Percentiles rank a stretch among this genome's conserved stretches.
Conservation (phyloP, 2,797 vertebrate genomes). For the Stomatorhinus walkeri region DNA sequence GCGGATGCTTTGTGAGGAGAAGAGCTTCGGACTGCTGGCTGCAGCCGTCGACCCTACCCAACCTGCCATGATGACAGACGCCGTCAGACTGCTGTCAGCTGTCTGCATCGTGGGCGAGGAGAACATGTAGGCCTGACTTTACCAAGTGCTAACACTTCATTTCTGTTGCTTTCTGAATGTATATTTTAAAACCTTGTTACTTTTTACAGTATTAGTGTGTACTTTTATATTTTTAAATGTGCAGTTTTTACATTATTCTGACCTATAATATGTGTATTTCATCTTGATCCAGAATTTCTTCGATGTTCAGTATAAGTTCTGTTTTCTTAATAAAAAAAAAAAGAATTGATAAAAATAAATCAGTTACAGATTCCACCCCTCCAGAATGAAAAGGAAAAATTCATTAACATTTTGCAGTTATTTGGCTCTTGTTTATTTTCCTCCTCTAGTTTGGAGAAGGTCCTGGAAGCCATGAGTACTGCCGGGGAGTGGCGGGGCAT, state of each 20-base stretch:
- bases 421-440: constrained; percentile 36
- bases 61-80: constrained; percentile 89
- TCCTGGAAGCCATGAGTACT: constrained; percentile 86
- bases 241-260: neutral
- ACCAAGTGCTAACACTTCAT: neutral
- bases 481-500: constrained; percentile 74
- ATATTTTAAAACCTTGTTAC: neutral
- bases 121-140: constrained; percentile 73
- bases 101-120: constrained; percentile 97
- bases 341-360: neutral
- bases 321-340: neutral
- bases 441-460: constrained; percentile 81
- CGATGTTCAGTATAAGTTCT: neutral
- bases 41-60: constrained; percentile 81
- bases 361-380: neutral
- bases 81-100: constrained; percentile 91
- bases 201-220: neutral
- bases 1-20: constrained; percentile 88
- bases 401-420: constrained; percentile 22
- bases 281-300: neutral
- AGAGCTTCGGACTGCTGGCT: constrained; percentile 78
- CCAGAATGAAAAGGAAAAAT: neutral
- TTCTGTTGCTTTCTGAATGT: neutral
- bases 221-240: neutral
- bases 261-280: neutral